Evolutionary conservation across 2,888 invertebrate species (phyloP).

Genomic region (Rhogogaster chlorosoma): DNA sequence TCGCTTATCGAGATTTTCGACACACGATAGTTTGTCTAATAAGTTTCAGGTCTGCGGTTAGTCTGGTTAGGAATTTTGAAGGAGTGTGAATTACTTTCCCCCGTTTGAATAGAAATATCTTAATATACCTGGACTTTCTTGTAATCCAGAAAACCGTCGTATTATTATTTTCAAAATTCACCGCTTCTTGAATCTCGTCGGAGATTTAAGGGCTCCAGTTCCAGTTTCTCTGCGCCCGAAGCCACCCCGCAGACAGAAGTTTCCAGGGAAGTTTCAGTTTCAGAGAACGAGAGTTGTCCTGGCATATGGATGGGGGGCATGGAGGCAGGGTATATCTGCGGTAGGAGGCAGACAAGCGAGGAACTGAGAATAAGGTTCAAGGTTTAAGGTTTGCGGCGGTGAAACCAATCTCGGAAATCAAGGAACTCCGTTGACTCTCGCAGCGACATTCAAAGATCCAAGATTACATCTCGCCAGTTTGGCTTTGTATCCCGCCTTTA

Average conservation of each 20-base stretch:
- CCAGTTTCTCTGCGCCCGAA: neutral
- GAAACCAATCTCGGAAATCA: slow-evolving; percentile 48
- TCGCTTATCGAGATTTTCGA: slow-evolving; percentile 13
- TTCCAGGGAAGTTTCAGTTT: slow-evolving; percentile 16
- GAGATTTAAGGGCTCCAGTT: slow-evolving; percentile 26
- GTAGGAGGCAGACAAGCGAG: slow-evolving; percentile 14
- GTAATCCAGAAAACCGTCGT: neutral
- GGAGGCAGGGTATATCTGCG: neutral
- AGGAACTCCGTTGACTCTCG: slow-evolving; percentile 44
- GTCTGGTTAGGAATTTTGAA: neutral
- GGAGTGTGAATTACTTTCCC: neutral
- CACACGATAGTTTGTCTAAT: neutral
- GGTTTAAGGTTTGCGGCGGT: slow-evolving; percentile 43
- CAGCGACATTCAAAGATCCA: slow-evolving; percentile 32
- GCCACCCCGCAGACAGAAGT: neutral
- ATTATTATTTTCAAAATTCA: neutral
- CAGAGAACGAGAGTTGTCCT: slow-evolving; percentile 20
- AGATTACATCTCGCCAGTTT: slow-evolving; percentile 38
- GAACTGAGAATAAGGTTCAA: slow-evolving; percentile 39
- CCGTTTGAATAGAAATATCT: neutral
- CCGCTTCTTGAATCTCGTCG: slow-evolving; percentile 1
- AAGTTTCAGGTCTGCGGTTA: neutral
- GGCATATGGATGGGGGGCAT: neutral
- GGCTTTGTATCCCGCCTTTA: slow-evolving; percentile 14
- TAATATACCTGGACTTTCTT: neutral